phyloP scores from a whole-genome alignment of 2,113 vertebrate species.

The Vimba vimba region DNA sequence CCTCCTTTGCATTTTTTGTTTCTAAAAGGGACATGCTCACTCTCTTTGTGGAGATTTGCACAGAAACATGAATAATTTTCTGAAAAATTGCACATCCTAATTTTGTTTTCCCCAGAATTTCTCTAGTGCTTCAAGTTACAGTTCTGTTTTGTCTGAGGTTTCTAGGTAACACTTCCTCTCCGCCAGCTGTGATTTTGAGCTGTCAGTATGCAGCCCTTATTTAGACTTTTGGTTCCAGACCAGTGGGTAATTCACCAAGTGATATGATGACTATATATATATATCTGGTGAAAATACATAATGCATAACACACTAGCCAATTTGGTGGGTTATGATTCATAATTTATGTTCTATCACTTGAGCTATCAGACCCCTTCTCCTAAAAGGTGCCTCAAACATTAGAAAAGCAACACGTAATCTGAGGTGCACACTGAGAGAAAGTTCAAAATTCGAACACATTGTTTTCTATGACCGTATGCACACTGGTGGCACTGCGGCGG shows the following conservation, averaged over 20 bases:
- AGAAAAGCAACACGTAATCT: too few relatives aligned
- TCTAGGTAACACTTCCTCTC: constrained; percentile 21
- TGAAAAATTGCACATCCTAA: not conserved
- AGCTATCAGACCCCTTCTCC: too few relatives aligned
- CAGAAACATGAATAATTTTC: not conserved
- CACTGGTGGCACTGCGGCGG: too few relatives aligned
- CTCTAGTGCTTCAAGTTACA: constrained; percentile 28
- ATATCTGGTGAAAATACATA: not conserved
- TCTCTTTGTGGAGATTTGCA: not conserved
- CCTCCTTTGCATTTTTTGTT: not conserved
- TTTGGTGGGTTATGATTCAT: too few relatives aligned
- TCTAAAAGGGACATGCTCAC: constrained; percentile 9
- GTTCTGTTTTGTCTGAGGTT: constrained; percentile 23
- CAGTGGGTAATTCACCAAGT: not conserved
- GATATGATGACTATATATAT: not conserved
- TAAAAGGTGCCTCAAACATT: too few relatives aligned
- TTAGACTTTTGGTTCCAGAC: not conserved
- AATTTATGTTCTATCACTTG: too few relatives aligned
- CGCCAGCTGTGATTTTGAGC: not conserved
- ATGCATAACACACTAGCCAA: too few relatives aligned
- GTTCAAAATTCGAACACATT: too few relatives aligned
- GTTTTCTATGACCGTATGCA: too few relatives aligned
- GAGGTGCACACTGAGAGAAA: too few relatives aligned
- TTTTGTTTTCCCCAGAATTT: constrained; percentile 46
- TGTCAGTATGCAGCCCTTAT: not conserved